Evolutionary conservation across 2,888 invertebrate genomes (phyloP).

Genomic region (Drosophila paranaensis): DNA sequence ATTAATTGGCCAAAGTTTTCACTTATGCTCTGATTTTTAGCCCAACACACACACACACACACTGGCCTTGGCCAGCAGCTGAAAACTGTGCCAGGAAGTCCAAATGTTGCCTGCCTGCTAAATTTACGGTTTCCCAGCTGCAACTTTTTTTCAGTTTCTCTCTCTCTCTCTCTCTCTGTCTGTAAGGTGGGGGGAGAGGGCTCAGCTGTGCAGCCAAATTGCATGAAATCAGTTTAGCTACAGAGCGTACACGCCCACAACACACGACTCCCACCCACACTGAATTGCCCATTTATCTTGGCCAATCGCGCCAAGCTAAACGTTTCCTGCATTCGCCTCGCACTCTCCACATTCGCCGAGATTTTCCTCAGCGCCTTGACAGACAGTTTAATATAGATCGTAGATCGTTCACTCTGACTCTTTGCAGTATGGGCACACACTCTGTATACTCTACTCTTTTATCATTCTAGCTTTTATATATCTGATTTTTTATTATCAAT

Average conservation of each 20-base stretch:
- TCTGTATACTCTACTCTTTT: no score
- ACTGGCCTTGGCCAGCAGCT: constrained; percentile 56
- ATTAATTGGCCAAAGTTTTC: constrained; percentile 82
- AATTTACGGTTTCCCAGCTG: constrained; percentile 72
- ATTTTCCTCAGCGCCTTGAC: constrained; percentile 6
- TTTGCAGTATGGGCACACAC: background rate
- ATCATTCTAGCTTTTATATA: no score
- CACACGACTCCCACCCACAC: constrained; percentile 15
- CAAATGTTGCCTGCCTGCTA: constrained; percentile 72
- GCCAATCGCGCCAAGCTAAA: constrained; percentile 64
- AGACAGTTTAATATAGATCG: constrained; percentile 9
- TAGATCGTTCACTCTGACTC: background rate
- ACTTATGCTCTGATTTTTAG: constrained; percentile 80
- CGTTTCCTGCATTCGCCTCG: constrained; percentile 63
- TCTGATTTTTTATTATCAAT: no score
- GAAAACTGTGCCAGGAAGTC: constrained; percentile 77
- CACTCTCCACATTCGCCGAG: constrained; percentile 14
- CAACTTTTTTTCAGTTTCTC: constrained; percentile 56
- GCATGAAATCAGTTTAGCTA: constrained; percentile 77
- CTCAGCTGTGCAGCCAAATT: constrained; percentile 76
- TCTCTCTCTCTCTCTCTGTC: no score
- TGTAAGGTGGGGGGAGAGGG: background rate
- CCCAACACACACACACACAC: constrained; percentile 15
- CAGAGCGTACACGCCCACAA: constrained; percentile 38
- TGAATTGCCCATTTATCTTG: constrained; percentile 69